Base-by-base conservation (phyloP, 2,888 invertebrate genomes). In the Cylindroiulus punctatus region DNA sequence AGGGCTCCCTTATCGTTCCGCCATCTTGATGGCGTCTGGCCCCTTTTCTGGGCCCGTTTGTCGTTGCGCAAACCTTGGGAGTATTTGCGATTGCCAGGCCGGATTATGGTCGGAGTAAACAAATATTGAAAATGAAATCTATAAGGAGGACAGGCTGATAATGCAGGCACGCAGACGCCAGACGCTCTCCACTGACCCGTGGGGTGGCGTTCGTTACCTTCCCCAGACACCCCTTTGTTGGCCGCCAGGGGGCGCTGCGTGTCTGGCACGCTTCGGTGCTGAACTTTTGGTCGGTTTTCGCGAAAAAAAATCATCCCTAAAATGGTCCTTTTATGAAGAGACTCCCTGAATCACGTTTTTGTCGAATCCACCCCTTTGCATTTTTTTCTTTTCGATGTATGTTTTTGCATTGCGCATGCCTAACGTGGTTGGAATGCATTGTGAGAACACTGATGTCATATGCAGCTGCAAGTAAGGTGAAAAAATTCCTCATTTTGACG, bases 31-130 rank as follows among this genome's bases (percentile, higher is more conserved):
- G n/a, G 57, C 8, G 57, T 57, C 57, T 57, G 57, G 57, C n/a
- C 14, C n/a, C 8, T 57, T 57, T 57, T 57, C 14, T 57, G 19
- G 57, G 19, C 57, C n/a, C 8, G n/a, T 1, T 57, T n/a, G 57
- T n/a, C 57, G 57, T 57, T 57, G n/a, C 57, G 57, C 57, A 57
- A 57, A 57, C 57, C 57, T 57, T 57, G 57, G 57, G 57, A 19
- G 57, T 57, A 57, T 57, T 57, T 57, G n/a, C 57, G 57, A 57
- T 57, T 57, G 57, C n/a, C 19, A 57, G 19, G 57, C 14, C 57
- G 57, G 57, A 57, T 57, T 57, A 57, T 57, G 57, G 57, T 57
- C 57, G 57, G 57, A 57, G n/a, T 57, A 57, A 57, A 57, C 57
- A 57, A 57, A 57, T 57, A 57, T 57, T 57, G 57, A 57, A 57